Conservation (phyloP, 2,888 invertebrate genomes). For the Acrobasis consociella region DNA sequence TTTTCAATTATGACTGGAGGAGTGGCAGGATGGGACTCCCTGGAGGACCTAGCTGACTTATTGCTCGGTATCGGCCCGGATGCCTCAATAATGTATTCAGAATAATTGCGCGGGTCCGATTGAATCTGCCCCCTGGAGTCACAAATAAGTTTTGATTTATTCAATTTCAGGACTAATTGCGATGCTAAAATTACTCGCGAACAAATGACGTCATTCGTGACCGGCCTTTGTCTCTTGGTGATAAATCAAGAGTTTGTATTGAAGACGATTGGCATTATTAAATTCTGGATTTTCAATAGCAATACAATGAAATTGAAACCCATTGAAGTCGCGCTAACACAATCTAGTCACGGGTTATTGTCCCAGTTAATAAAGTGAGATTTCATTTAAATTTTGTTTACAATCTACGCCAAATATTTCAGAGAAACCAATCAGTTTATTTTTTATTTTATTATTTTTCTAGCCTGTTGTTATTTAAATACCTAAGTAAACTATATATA, state of each 20-base stretch:
- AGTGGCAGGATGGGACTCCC: conserved; percentile 60
- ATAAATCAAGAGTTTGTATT: conserved; percentile 3
- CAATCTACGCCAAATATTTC: neutral
- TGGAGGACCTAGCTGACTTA: conserved; percentile 69
- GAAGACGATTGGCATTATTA: conserved; percentile 7
- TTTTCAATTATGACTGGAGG: conserved; percentile 76
- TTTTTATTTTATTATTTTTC: too few species aligned
- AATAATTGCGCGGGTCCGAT: conserved; percentile 68
- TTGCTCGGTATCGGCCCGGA: conserved; percentile 60
- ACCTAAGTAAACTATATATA: too few species aligned
- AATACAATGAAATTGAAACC: neutral
- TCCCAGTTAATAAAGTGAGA: neutral
- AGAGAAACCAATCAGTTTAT: too few species aligned
- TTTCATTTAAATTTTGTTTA: neutral
- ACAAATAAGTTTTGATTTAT: conserved; percentile 47
- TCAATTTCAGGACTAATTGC: conserved; percentile 30
- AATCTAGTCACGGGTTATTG: neutral
- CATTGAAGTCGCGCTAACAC: conserved; percentile 3
- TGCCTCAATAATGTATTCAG: conserved; percentile 72
- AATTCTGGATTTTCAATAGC: neutral
- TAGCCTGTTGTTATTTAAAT: too few species aligned
- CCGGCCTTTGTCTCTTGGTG: conserved; percentile 17
- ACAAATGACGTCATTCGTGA: conserved; percentile 26
- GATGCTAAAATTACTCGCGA: conserved; percentile 13
- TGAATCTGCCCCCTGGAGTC: conserved; percentile 59